Evolutionary conservation across 2,113 vertebrate species (phyloP), one percentile per base, ranked within the genome.

Genomic region (Saguinus imperator): DNA sequence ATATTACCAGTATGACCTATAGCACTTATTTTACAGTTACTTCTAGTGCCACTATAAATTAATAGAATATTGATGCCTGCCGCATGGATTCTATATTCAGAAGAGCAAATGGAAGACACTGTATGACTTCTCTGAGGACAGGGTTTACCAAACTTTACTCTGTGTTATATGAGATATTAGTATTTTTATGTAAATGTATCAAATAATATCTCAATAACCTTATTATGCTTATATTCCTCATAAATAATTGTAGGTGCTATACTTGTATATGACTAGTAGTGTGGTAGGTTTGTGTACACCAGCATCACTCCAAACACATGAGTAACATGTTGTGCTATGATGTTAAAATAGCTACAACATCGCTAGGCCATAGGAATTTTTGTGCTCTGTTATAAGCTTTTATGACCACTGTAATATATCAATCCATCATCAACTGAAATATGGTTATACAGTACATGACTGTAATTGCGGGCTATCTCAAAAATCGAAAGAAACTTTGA

Each of bases 1-100:
- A 75, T 86, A 88, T 96, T 94, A 95, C 87, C 96, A 57, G 73
- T n/a, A 55, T 82, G 77, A 97, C 93, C 91, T n/a, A 45, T 82
- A 73, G 37, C 40, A 61, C 29, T 96, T 95, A 91, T 35, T 88
- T 93, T 96, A 80, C n/a, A 45, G 58, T 75, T 89, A 37, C 40
- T 43, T 87, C 88, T 73, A 50, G 27, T 52, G 32, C 21, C 48
- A 79, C 66, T 91, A 58, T 90, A 97, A 92, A 92, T 96, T 97
- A 92, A 92, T 55, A 88, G 57, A 95, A 82, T 66, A 25, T 43
- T 94, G 25, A 37, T 70, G 90, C 81, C 76, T 83, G 40, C 0
- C 2, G 88, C 85, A 40, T 89, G 68, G 13, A 77, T 82, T 95
- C 18, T 29, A 79, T 77, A 66, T 85, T 87, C 66, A 79, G 55